phyloP scores from a whole-genome alignment of 2,888 invertebrate species.

The Caenorhabditis sulstoni region DNA sequence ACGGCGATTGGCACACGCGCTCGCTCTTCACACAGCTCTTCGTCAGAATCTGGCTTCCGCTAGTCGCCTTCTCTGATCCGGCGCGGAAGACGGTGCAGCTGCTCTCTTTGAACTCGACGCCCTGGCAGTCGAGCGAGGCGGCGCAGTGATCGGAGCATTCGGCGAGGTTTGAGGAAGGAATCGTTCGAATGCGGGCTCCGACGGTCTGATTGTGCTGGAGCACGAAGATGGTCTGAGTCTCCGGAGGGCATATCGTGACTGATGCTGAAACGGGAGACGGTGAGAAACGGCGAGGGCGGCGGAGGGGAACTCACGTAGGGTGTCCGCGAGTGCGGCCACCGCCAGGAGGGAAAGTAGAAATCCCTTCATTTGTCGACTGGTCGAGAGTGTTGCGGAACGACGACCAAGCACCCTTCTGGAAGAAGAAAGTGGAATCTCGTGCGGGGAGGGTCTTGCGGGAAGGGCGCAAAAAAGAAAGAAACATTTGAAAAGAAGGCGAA shows the following conservation, averaged over 20 bases:
- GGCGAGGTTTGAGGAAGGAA: conserved; percentile 71
- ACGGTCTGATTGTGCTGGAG: conserved; percentile 78
- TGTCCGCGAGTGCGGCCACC: conserved; percentile 43
- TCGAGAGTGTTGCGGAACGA: conserved; percentile 38
- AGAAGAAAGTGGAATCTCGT: conserved; percentile 26
- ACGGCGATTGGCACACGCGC: conserved; percentile 79
- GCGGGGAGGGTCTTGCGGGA: conserved; percentile 11
- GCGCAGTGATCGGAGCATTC: conserved; percentile 79
- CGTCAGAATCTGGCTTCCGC: conserved; percentile 65
- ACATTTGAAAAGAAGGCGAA: conserved; percentile 4
- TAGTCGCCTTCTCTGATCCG: conserved; percentile 59
- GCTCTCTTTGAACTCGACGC: conserved; percentile 73
- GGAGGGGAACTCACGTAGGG: conserved; percentile 41
- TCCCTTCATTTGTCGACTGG: conserved; percentile 47
- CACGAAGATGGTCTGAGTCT: conserved; percentile 75
- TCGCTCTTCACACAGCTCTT: conserved; percentile 79
- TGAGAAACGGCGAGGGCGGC: neutral
- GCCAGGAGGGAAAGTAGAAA: conserved; percentile 43
- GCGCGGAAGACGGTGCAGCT: conserved; percentile 72
- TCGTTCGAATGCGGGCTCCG: conserved; percentile 69
- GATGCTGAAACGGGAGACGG: conserved; percentile 66
- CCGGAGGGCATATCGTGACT: conserved; percentile 68
- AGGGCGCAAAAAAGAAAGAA: conserved; percentile 38
- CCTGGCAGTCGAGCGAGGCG: conserved; percentile 74
- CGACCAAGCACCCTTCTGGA: conserved; percentile 55